Percentiles rank a stretch among this genome's conserved stretches.
Conservation (phyloP, 2,113 vertebrate genomes). For the Thalassoma bifasciatum region DNA sequence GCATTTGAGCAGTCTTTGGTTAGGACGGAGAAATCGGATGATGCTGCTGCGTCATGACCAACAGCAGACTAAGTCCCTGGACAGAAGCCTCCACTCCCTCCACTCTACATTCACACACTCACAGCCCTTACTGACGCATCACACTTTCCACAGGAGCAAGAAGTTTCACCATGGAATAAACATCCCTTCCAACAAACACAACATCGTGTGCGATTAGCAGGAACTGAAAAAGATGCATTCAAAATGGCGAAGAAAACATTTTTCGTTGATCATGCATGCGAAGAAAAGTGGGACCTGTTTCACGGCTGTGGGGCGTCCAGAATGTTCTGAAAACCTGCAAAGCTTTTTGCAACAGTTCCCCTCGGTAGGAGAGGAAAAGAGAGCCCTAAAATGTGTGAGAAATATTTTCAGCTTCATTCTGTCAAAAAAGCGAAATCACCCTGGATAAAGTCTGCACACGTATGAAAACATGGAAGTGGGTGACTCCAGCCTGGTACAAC, state of each 20-base stretch:
- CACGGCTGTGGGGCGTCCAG: slow-evolving; percentile 18
- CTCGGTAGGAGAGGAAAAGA: slow-evolving; percentile 36
- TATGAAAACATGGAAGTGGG: slow-evolving; percentile 42
- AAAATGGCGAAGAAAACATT: slow-evolving; percentile 28
- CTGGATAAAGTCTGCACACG: slow-evolving; percentile 8
- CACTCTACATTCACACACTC: slow-evolving; percentile 59
- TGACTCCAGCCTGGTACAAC: slow-evolving; percentile 7
- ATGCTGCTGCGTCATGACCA: slow-evolving; percentile 78
- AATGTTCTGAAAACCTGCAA: slow-evolving; percentile 50
- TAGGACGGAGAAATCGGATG: slow-evolving; percentile 66
- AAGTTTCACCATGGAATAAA: slow-evolving; percentile 58
- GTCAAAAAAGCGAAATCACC: slow-evolving; percentile 48
- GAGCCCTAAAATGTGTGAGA: slow-evolving; percentile 34
- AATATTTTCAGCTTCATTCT: slow-evolving; percentile 54
- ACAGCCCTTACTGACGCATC: slow-evolving; percentile 45
- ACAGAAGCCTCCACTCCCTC: slow-evolving; percentile 65
- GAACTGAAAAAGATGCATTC: slow-evolving; percentile 6
- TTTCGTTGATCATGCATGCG: slow-evolving; percentile 38
- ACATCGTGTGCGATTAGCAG: slow-evolving; percentile 6
- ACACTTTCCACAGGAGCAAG: slow-evolving; percentile 55
- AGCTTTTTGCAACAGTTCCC: slow-evolving; percentile 43
- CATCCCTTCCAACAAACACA: slow-evolving; percentile 21
- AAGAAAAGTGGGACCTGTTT: slow-evolving; percentile 41
- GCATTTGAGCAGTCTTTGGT: slow-evolving; percentile 63
- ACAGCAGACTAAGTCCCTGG: slow-evolving; percentile 70